Base-by-base conservation (phyloP, 2,113 vertebrate species). In the Chlorodrepanis virens region DNA sequence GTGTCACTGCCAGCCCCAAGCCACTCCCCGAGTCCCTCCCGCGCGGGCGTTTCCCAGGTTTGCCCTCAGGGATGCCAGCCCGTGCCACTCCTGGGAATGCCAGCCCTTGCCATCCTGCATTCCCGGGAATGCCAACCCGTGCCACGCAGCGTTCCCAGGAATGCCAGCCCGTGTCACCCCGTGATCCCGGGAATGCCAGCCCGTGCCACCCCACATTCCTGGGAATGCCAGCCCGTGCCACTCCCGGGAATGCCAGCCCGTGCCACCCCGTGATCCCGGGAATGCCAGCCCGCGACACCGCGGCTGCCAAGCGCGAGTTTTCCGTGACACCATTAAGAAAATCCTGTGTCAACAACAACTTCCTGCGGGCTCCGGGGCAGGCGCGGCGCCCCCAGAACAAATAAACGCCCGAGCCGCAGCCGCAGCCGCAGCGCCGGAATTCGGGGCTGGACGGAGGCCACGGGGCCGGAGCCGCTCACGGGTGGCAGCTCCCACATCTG, bases 111-210 rank as follows among this genome's bases (percentile, higher is more conserved):
- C 28, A 47, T 2, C 2, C 29, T 0, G 0, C 1, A 2, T 1
- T 57, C 31, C 40, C 1, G 0, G 40, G 33, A 33, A 42, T 33
- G 6, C 69, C 69, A 54, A 12, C 25, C 33, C 2, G 1, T 31
- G 12, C 3, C 56, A 60, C 0, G 0, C 20, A 0, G 0, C 8
- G 11, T 1, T 59, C 72, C 57, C 0, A 0, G 44, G 16, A 50
- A 40, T 47, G 5, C n/a, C n/a, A 47, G 5, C 21, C 56, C 3
- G 0, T 24, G 20, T 2, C 50, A 15, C 2, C 1, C 49, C 0
- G 0, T 14, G 2, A 1, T 35, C 61, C 50, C 5, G 0, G 76
- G 47, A 71, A 8, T 27, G 42, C 78, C 88, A 33, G 28, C 54
- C 83, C 2, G 0, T n/a, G n/a, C n/a, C n/a, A n/a, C n/a, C n/a